These are phyloP conservation scores for Drosophila pruinosa DNA, from an alignment of 1,140 invertebrate species.

Conservation along the genomic window DNA sequence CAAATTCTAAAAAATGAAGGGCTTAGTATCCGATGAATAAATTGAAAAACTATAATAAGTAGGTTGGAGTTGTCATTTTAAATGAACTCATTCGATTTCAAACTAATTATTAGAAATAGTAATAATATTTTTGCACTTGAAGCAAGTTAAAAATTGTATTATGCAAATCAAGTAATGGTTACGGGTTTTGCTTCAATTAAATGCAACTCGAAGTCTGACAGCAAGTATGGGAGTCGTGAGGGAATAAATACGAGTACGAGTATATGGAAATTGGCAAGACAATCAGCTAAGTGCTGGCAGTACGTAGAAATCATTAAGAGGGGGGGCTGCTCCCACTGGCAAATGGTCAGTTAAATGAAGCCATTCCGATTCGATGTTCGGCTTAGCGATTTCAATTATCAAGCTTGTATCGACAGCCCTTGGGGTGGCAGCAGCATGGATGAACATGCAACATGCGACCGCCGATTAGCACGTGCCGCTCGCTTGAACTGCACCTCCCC, in stretches of 20 bases:
- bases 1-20: too few species aligned
- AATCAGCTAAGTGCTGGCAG: slow-evolving; percentile 53
- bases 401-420: slow-evolving; percentile 23
- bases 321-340: too few species aligned
- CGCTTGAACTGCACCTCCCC: slow-evolving; percentile 18
- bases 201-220: neutral
- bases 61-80: too few species aligned
- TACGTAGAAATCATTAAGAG: neutral
- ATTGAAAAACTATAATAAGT: too few species aligned
- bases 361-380: slow-evolving; percentile 53
- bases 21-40: too few species aligned
- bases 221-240: neutral
- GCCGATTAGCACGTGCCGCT: slow-evolving; percentile 74
- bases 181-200: too few species aligned
- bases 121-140: too few species aligned
- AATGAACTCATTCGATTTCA: too few species aligned
- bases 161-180: too few species aligned
- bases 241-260: too few species aligned
- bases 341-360: slow-evolving; percentile 66
- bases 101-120: too few species aligned
- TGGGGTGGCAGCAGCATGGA: slow-evolving; percentile 17
- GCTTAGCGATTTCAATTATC: slow-evolving; percentile 78
- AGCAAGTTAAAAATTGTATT: too few species aligned
- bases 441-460: slow-evolving; percentile 44
- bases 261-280: slow-evolving; percentile 29